Percentiles rank a stretch among this genome's conserved stretches.
Conservation (phyloP, 2,797 vertebrate species). For the Mallotus villosus region DNA sequence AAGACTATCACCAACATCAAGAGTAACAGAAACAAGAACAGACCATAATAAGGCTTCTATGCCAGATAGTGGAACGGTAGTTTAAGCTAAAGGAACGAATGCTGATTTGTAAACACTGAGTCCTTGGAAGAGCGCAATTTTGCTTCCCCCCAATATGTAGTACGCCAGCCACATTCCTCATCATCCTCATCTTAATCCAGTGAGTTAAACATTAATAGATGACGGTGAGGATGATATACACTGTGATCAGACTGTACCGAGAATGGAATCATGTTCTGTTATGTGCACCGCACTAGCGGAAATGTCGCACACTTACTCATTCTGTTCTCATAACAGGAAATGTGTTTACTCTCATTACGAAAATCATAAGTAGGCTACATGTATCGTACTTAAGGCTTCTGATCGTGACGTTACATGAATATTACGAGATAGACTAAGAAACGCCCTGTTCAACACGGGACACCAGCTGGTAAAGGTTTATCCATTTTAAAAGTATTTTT, state of each 20-base stretch:
- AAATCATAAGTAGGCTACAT: neutral
- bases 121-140: neutral
- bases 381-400: neutral
- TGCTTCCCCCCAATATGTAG: no score
- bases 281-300: neutral
- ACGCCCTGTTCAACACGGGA: constrained; percentile 30
- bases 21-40: neutral
- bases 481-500: neutral
- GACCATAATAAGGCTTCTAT: neutral
- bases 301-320: neutral
- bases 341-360: neutral
- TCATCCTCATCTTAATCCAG: neutral
- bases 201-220: neutral
- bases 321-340: neutral
- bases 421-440: constrained; percentile 12
- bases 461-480: neutral
- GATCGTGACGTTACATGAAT: neutral
- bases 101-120: neutral
- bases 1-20: neutral
- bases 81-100: neutral
- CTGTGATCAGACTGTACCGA: neutral
- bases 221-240: neutral
- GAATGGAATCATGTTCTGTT: neutral
- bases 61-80: neutral
- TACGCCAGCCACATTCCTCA: neutral